phyloP scores from a whole-genome alignment of 2,888 invertebrate genomes.

The Lysandra bellargus region DNA sequence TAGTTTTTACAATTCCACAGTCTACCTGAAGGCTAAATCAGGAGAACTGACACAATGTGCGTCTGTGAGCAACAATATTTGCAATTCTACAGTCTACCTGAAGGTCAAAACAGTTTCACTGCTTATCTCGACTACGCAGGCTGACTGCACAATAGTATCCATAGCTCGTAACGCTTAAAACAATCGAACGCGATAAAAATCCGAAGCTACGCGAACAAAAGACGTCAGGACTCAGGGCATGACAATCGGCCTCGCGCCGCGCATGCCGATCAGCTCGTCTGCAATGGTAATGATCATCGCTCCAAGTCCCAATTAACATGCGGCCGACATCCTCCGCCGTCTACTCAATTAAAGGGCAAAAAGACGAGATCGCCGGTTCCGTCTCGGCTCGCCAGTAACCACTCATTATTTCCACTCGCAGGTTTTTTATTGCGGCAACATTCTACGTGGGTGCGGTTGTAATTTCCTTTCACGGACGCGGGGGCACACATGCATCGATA shows the following conservation, averaged over 20 bases:
- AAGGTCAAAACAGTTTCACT: neutral
- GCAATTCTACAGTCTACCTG: neutral
- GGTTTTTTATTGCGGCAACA: conserved; percentile 80
- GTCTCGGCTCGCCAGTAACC: conserved; percentile 75
- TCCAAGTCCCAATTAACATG: conserved; percentile 9
- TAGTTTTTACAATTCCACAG: neutral
- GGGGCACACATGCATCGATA: conserved; percentile 78
- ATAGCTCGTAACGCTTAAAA: neutral
- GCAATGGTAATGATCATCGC: neutral
- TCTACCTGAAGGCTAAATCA: neutral
- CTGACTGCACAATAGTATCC: neutral
- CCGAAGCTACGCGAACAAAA: conserved; percentile 8
- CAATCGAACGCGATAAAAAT: conserved; percentile 3
- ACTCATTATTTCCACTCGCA: conserved; percentile 80
- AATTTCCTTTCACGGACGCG: conserved; percentile 81
- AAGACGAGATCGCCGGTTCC: conserved; percentile 61
- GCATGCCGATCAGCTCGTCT: conserved; percentile 4
- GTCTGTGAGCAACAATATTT: neutral
- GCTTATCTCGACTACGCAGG: neutral
- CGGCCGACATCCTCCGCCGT: conserved; percentile 51
- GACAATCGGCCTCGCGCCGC: neutral
- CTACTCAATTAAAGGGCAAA: conserved; percentile 76
- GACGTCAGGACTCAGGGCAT: conserved; percentile 30
- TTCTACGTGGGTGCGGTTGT: conserved; percentile 81
- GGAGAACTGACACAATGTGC: no score